Conservation (phyloP, 2,888 invertebrate species). For the Drosophila histrio region DNA sequence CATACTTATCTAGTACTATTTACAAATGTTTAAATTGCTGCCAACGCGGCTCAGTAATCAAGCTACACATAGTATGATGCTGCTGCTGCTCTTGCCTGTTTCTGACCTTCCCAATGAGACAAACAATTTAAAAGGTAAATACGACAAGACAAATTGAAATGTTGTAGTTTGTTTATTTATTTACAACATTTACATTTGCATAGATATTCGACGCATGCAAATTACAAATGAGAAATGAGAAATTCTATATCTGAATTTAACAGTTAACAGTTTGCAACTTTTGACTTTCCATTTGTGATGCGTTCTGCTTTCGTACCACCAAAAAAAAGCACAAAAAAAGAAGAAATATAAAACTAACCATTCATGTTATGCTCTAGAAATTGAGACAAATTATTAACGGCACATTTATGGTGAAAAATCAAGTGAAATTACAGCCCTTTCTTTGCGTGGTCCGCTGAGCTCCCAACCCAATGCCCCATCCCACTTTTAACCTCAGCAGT, state of each 20-base stretch:
- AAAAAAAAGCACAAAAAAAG: constrained; percentile 7
- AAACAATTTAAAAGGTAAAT: constrained; percentile 24
- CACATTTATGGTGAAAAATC: constrained; percentile 47
- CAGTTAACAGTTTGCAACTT: constrained; percentile 17
- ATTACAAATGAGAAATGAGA: constrained; percentile 2
- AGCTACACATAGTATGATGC: constrained; percentile 15
- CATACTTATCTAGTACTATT: not conserved
- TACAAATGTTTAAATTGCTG: constrained; percentile 16
- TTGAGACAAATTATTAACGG: constrained; percentile 72
- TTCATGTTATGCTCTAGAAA: constrained; percentile 69
- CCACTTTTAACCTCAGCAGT: constrained; percentile 23
- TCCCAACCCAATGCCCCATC: not conserved
- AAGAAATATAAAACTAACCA: constrained; percentile 8
- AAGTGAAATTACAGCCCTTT: constrained; percentile 65
- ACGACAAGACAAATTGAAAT: constrained; percentile 30
- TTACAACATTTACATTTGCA: constrained; percentile 27
- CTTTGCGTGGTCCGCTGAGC: constrained; percentile 45
- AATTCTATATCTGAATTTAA: constrained; percentile 5
- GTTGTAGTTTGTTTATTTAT: constrained; percentile 18
- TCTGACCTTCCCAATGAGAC: constrained; percentile 19
- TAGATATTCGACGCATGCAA: constrained; percentile 29
- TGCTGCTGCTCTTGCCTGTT: constrained; percentile 1
- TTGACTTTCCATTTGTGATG: constrained; percentile 19
- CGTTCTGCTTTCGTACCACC: constrained; percentile 22
- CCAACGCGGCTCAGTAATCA: constrained; percentile 33